A percentile compares a stretch with the other conserved stretches of the same genome.
These are phyloP conservation scores for Eupeodes luniger DNA, from an alignment of 2,888 invertebrate genomes.

Conservation along the genomic window DNA sequence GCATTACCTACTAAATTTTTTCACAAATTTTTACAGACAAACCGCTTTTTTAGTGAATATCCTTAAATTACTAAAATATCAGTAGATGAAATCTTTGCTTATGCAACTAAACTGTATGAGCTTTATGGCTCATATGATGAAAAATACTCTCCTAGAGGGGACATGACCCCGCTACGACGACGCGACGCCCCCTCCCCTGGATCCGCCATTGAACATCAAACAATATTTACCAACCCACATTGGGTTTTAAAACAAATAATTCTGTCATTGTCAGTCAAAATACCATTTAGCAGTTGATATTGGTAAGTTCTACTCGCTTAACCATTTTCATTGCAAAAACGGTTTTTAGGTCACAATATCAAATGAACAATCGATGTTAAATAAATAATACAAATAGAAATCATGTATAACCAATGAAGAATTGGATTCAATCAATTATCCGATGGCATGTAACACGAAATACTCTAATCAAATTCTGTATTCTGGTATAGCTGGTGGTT, in stretches of 20 bases:
- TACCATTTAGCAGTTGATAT: not conserved
- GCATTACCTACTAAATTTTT: no score
- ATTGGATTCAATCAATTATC: conserved; percentile 60
- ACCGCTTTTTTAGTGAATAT: no score
- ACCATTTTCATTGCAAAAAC: not conserved
- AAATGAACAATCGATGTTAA: conserved; percentile 46
- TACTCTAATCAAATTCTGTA: conserved; percentile 37
- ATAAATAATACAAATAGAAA: not conserved
- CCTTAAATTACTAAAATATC: no score
- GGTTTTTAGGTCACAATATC: conserved; percentile 21
- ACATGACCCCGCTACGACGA: no score
- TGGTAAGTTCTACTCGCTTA: not conserved
- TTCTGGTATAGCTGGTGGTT: not conserved
- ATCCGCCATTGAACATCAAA: not conserved
- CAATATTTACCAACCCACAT: conserved; percentile 4
- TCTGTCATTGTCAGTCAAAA: conserved; percentile 40
- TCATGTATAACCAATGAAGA: conserved; percentile 12
- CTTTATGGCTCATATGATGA: no score
- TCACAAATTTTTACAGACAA: no score
- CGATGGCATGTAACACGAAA: conserved; percentile 60
- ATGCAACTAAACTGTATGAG: no score
- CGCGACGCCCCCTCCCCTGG: no score
- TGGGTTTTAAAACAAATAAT: not conserved
- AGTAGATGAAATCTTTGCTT: no score
- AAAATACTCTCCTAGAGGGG: no score